Evolutionary conservation across 1,140 invertebrate species (phyloP), one percentile per base, ranked within the genome.

Genomic region (Euwallacea similis): DNA sequence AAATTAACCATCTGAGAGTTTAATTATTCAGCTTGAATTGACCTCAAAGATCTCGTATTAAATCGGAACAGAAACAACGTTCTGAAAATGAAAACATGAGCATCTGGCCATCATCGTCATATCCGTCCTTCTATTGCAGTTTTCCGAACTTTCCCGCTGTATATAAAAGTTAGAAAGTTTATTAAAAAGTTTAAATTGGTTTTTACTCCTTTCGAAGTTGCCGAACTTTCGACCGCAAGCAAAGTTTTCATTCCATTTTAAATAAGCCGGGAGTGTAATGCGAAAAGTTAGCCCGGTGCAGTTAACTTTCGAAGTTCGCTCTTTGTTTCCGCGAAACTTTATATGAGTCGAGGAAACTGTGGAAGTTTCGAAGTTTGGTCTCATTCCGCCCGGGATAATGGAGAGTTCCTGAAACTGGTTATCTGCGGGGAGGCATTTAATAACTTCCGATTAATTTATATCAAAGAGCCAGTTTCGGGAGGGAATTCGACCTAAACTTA

Each of bases 151-250:
- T 33, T 50, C 46, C 46, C 46, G 61, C 61, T 13, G 11, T 63
- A 33, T 63, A 63, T 63, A 63, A 63, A 63, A 63, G 61, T 63
- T 47, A 10, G 46, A 61, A 61, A 61, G n/a, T 43, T 61, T 61
- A 67, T 67, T 67, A 59, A 44, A 67, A 67, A 67, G 66, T 67
- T 67, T 67, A 67, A 67, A 67, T 67, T 67, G 42, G 66, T 67
- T 67, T 55, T 59, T 60, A 58, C 55, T 67, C 55, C 21, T 67
- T 67, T 60, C 42, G 21, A 67, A 67, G 55, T 67, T 67, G 54
- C 55, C 55, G 55, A 58, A 67, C 42, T 67, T 67, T 67, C 55
- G 43, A 16, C 66, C 66, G 43, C 66, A 67, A 59, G 55, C 54
- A 58, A 55, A 58, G 58, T 69, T 69, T 69, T 69, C 58, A 62